These are phyloP conservation scores for Tuta absoluta DNA, from an alignment of 2,888 invertebrate genomes.

Conservation along the genomic window DNA sequence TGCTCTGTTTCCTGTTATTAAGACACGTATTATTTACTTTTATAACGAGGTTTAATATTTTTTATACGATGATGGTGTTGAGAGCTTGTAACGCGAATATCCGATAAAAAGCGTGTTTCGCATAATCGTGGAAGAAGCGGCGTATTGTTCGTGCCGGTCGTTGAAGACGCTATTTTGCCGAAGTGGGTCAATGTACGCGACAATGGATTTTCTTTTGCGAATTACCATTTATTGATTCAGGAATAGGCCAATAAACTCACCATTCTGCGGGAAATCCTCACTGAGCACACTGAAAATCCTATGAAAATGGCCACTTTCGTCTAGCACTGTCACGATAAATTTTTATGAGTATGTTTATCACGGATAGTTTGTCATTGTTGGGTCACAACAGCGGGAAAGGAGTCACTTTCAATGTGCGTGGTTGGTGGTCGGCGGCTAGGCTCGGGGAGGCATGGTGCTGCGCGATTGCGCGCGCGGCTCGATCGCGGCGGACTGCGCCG, in stretches of 20 bases:
- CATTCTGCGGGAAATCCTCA: conserved; percentile 53
- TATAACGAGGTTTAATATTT: conserved; percentile 11
- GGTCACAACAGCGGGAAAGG: conserved; percentile 58
- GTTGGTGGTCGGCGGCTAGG: conserved; percentile 11
- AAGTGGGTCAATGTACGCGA: conserved; percentile 63
- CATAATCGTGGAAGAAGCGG: conserved; percentile 32
- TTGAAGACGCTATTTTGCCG: conserved; percentile 43
- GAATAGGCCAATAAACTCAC: conserved; percentile 48
- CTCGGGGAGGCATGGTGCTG: conserved; percentile 10
- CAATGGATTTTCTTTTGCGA: conserved; percentile 54
- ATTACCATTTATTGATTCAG: conserved; percentile 31
- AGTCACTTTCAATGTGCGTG: conserved; percentile 61
- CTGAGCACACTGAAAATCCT: conserved; percentile 53
- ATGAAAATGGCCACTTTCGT: conserved; percentile 59
- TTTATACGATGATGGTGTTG: conserved; percentile 17
- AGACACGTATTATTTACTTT: not conserved
- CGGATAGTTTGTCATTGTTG: conserved; percentile 62
- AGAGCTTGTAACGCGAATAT: conserved; percentile 21
- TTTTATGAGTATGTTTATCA: conserved; percentile 45
- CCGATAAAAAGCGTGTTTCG: conserved; percentile 30
- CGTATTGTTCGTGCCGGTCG: conserved; percentile 51
- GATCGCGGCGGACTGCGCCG: conserved; percentile 60
- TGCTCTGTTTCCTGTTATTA: not conserved
- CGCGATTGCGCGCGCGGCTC: conserved; percentile 60
- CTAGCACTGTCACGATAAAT: conserved; percentile 62